These are phyloP conservation scores for Rotaria sp. DNA, from an alignment of 2,888 invertebrate genomes.

Conservation along the genomic window DNA sequence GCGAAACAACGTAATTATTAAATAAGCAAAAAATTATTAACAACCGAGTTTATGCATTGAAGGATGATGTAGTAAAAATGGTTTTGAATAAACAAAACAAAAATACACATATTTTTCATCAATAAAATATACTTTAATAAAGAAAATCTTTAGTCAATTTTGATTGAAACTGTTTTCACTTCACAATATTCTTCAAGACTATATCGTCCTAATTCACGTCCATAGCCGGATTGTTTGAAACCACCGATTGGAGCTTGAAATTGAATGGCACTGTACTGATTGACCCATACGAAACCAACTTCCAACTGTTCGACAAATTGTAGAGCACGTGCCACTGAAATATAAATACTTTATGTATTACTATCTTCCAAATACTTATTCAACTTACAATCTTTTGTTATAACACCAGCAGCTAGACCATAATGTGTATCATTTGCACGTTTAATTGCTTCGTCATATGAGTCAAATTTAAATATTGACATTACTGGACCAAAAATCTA, in stretches of 20 bases:
- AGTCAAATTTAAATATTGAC: conserved; percentile 38
- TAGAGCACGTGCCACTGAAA: conserved; percentile 33
- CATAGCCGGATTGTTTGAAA: conserved; percentile 63
- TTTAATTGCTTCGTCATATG: conserved; percentile 33
- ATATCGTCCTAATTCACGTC: conserved; percentile 44
- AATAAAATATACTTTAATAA: no score
- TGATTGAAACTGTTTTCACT: conserved; percentile 47
- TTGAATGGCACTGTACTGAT: conserved; percentile 50
- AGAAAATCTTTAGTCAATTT: not conserved
- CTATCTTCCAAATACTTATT: not conserved
- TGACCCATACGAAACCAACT: conserved; percentile 45
- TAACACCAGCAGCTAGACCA: conserved; percentile 43
- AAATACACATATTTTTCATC: no score
- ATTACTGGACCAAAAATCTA: conserved; percentile 41
- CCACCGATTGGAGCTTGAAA: conserved; percentile 66
- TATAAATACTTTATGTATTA: no score
- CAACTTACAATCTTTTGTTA: conserved; percentile 42
- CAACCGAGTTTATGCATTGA: no score
- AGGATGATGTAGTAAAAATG: no score
- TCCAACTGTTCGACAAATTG: conserved; percentile 41
- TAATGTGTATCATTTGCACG: conserved; percentile 42
- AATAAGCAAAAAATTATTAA: no score
- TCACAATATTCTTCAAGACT: conserved; percentile 49
- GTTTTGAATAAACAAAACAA: no score
- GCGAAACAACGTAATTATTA: no score